A percentile compares a stretch with the other conserved stretches of the same genome.
phyloP scores from a whole-genome alignment of 1,140 invertebrate species.

The Myzus persicae region DNA sequence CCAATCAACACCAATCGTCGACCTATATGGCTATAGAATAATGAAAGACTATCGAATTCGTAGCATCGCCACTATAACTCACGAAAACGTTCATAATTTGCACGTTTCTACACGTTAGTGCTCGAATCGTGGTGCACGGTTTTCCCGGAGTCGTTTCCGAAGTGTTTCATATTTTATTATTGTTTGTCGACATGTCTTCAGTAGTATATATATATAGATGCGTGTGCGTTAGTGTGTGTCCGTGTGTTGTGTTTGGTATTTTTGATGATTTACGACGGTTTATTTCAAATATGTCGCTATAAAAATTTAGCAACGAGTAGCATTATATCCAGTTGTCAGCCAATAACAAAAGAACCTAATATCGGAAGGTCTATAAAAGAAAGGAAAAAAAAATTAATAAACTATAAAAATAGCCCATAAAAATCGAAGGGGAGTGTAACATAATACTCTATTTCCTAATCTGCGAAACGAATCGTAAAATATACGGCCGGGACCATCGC shows the following conservation, averaged over 20 bases:
- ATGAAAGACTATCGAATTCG: background rate
- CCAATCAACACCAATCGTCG: background rate
- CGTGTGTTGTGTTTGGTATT: background rate
- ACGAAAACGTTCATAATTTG: background rate
- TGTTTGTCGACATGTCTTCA: background rate
- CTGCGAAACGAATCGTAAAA: constrained; percentile 40
- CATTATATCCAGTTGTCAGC: background rate
- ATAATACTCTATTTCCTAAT: constrained; percentile 28
- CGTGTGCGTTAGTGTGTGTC: background rate
- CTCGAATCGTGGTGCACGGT: background rate
- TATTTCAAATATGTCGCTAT: constrained; percentile 24
- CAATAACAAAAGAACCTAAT: constrained; percentile 24
- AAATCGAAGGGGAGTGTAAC: constrained; percentile 16
- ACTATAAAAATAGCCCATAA: constrained; percentile 15
- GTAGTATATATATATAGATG: background rate
- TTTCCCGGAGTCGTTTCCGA: background rate
- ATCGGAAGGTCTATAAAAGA: background rate
- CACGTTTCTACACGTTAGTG: background rate
- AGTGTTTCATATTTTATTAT: background rate
- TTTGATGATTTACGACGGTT: constrained; percentile 28
- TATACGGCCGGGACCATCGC: background rate
- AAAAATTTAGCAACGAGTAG: background rate
- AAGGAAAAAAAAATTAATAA: background rate
- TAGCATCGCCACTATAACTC: background rate
- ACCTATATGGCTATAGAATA: too few relatives aligned